Evolutionary conservation across 2,113 vertebrate genomes (phyloP).

Genomic region (Sciurus niger): DNA sequence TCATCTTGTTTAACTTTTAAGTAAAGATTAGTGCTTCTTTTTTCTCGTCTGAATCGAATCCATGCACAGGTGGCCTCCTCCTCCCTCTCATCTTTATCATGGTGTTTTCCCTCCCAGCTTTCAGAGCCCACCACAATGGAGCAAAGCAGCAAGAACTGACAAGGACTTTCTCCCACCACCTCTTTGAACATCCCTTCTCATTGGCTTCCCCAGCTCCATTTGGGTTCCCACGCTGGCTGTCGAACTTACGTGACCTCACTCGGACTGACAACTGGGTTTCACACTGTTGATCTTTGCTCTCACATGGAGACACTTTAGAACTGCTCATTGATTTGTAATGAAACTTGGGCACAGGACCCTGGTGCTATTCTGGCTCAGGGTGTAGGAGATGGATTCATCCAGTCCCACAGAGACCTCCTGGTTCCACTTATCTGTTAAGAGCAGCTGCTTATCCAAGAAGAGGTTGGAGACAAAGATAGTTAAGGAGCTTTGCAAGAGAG

Average conservation of each 20-base stretch:
- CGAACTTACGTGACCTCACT: not conserved
- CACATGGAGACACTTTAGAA: not conserved
- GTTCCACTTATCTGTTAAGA: not conserved
- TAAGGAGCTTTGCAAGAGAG: not conserved
- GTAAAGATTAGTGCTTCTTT: not conserved
- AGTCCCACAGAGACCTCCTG: not conserved
- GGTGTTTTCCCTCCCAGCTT: not conserved
- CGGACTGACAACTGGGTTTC: not conserved
- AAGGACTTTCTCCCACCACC: not conserved
- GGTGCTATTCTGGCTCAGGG: not conserved
- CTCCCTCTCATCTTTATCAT: not conserved
- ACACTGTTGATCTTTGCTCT: conserved; percentile 35
- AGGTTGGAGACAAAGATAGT: not conserved
- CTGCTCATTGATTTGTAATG: not conserved
- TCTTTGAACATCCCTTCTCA: not conserved
- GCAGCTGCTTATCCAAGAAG: not conserved
- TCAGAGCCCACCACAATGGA: not conserved
- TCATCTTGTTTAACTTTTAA: not conserved
- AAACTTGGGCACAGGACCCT: conserved; percentile 11
- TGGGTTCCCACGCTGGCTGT: not conserved
- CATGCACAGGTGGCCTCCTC: not conserved
- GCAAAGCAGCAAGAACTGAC: not conserved
- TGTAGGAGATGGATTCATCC: not conserved
- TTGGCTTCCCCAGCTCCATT: not conserved
- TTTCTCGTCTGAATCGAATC: not conserved